Base-by-base conservation (phyloP, 2,797 vertebrate genomes). In the Melanotaenia maccullochi region DNA sequence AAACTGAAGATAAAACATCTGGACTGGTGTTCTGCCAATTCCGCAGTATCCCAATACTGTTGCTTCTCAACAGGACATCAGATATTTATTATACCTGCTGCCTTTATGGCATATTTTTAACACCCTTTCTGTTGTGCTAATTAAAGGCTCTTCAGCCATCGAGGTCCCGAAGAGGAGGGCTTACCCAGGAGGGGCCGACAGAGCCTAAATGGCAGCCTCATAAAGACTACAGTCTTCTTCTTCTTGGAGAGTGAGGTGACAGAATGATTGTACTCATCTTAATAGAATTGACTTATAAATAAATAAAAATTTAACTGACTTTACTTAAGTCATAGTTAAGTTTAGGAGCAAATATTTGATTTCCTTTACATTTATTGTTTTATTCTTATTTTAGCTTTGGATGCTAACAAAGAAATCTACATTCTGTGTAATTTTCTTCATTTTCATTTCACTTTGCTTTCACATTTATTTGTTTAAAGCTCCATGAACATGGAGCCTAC, bases 401-500 rank as follows among this genome's bases (percentile, higher is more conserved):
- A n/a, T 8, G 3, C 3, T 18, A 9, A 20, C 3, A 0, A 1
- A 52, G 6, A 5, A 24, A 55, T 62, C 18, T 9, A 2, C 47
- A 3, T 20, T 35, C 3, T 51, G 42, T 67, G 13, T 25, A 1
- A 35, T 4, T 57, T 35, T 44, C 65, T 59, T 47, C 3, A 22
- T 22, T n/a, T n/a, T n/a, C n/a, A n/a, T n/a, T n/a, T n/a, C n/a
- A n/a, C n/a, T n/a, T 22, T 22, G 9, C 47, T n/a, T 8, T 38
- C 22, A 56, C 11, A 35, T 65, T 42, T 72, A 12, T 24, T 60
- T 33, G 71, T 36, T 58, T 60, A 3, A 61, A 99, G 97, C 95
- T 99, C 74, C 97, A 99, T 60, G 97, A 99, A 85, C 97, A 99
- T 75, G 97, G 97, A 65, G 97, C 97, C 35, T 99, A 99, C 88